Base-by-base conservation (phyloP, 2,888 invertebrate species). In the Anaspis maculata region DNA sequence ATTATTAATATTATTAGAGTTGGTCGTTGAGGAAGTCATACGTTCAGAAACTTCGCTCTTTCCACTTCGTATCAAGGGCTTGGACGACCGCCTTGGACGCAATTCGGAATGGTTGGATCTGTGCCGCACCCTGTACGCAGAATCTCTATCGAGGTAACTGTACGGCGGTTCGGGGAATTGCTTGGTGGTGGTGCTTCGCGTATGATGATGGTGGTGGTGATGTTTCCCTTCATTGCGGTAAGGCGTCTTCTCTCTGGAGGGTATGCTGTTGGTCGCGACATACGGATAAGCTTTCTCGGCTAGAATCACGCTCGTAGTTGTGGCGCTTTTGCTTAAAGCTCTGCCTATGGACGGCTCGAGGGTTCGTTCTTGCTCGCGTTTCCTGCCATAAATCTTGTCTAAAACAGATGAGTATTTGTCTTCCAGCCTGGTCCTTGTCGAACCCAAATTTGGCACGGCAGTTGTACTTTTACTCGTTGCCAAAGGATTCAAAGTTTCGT, bases 391-490 rank as follows among this genome's bases (percentile, higher is more conserved):
- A 47, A 81, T 77, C 54, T 76, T 75, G 55, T 85, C 83, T 51
- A 86, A 66, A 13, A 85, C 76, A 11, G 81, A 75, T 1, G 83
- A 77, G 64, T 85, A 85, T 63, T 86, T 86, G 57, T 86, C 83
- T 67, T 85, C 84, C 50, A 84, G 67, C 11, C 83, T 76, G 40
- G 73, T 77, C 30, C 83, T 72, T 14, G 82, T 78, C 39, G 67
- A 68, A 26, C 74, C 76, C 27, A 68, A 49, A 40, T 52, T 54
- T 6, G 56, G 49, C 37, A 56, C 39, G 35, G 45, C 37, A 27
- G 50, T 49, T 15, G 49, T 46, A 42, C 57, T 59, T 41, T 56
- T 57, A 29, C 59, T 53, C 9, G 54, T 54, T 3, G 49, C 41
- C 28, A 57, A 37, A 3, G 56, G 57, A 30, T 46, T 48, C 3